Evolutionary conservation across 2,888 invertebrate genomes (phyloP).

Genomic region (Vandiemenella viatica): DNA sequence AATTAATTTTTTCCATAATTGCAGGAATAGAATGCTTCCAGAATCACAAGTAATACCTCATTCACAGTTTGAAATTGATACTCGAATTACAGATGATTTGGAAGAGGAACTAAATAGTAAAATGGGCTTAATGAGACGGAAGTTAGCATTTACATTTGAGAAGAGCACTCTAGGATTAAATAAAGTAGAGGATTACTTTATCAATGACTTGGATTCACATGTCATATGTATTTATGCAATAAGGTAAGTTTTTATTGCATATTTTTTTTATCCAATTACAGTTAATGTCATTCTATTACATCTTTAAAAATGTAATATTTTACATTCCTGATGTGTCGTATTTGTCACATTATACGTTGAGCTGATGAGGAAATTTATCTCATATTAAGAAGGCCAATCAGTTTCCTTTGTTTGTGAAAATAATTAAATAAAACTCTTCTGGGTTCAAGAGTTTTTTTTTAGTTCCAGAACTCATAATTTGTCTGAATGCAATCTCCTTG

Average conservation of each 20-base stretch:
- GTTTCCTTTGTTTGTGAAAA: too few relatives aligned
- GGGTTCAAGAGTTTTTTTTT: too few relatives aligned
- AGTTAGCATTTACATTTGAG: conserved; percentile 52
- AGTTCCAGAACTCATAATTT: too few relatives aligned
- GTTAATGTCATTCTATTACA: not conserved
- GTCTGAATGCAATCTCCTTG: too few relatives aligned
- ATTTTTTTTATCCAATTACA: not conserved
- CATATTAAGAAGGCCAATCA: too few relatives aligned
- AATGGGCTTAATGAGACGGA: conserved; percentile 44
- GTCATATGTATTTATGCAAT: conserved; percentile 45
- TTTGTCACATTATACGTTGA: too few relatives aligned
- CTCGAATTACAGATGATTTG: conserved; percentile 46
- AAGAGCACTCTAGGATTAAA: conserved; percentile 45
- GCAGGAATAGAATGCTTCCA: conserved; percentile 40
- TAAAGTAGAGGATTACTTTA: conserved; percentile 50
- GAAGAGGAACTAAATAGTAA: conserved; percentile 41
- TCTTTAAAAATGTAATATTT: too few relatives aligned
- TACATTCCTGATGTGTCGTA: too few relatives aligned
- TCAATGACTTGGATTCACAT: conserved; percentile 46
- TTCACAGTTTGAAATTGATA: conserved; percentile 50
- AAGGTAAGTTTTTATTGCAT: conserved; percentile 25
- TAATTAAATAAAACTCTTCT: too few relatives aligned
- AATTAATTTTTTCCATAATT: too few relatives aligned
- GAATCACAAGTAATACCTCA: conserved; percentile 39
- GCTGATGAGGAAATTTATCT: too few relatives aligned